Conservation (phyloP, 2,888 invertebrate genomes). For the Tachystola acroxantha region DNA sequence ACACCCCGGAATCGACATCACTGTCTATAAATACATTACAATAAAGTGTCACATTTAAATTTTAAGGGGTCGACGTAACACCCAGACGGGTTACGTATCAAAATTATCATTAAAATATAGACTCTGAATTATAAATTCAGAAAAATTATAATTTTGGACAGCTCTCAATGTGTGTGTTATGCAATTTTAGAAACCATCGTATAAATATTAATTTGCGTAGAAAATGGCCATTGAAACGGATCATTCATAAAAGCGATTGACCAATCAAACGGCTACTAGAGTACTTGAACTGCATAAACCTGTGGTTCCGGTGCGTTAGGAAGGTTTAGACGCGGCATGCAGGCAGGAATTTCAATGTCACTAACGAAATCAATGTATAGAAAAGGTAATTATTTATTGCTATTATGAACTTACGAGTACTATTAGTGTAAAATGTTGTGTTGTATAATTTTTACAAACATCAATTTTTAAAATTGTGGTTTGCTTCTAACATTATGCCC, state of each 20-base stretch:
- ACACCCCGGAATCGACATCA: too few relatives aligned
- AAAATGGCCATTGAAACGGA: slow-evolving; percentile 31
- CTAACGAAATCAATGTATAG: too few relatives aligned
- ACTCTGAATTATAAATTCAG: slow-evolving; percentile 4
- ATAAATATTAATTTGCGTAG: slow-evolving; percentile 44
- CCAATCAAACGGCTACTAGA: slow-evolving; percentile 27
- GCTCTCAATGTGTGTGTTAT: slow-evolving; percentile 27
- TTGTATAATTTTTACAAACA: too few relatives aligned
- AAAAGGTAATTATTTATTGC: too few relatives aligned
- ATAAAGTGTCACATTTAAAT: too few relatives aligned
- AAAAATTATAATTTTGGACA: slow-evolving; percentile 8
- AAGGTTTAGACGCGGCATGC: slow-evolving; percentile 19
- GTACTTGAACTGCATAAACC: slow-evolving; percentile 21
- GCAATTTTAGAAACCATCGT: slow-evolving; percentile 41
- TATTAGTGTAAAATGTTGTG: too few relatives aligned
- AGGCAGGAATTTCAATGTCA: too few relatives aligned
- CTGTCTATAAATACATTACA: too few relatives aligned
- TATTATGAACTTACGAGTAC: too few relatives aligned
- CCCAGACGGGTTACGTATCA: slow-evolving; percentile 3
- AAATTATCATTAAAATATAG: slow-evolving; percentile 1
- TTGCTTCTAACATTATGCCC: too few relatives aligned
- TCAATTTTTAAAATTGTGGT: too few relatives aligned
- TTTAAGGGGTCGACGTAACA: neutral
- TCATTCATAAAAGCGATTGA: slow-evolving; percentile 31
- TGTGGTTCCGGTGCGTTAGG: slow-evolving; percentile 7